phyloP scores from a whole-genome alignment of 2,888 invertebrate species.

The Steinernema scapterisci region DNA sequence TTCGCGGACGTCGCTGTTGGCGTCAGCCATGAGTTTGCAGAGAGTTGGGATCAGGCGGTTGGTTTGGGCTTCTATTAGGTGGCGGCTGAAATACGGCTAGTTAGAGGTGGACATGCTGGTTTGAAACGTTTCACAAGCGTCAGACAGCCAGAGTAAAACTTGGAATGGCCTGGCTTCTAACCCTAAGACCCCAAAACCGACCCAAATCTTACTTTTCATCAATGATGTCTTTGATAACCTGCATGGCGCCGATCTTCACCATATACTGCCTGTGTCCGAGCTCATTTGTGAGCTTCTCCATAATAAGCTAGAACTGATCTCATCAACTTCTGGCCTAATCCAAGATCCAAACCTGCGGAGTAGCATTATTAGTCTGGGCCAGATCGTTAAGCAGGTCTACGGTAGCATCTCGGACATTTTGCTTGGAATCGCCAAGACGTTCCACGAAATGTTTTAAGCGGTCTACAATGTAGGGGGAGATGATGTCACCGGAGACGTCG shows the following conservation, averaged over 20 bases:
- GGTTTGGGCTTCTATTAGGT: background rate
- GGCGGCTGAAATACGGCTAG: conserved; percentile 1
- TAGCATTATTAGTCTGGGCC: conserved; percentile 33
- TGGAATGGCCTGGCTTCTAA: background rate
- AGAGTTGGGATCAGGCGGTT: conserved; percentile 75
- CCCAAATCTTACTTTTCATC: conserved; percentile 78
- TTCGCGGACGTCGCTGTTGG: conserved; percentile 15
- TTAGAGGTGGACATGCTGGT: background rate
- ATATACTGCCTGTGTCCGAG: conserved; percentile 89
- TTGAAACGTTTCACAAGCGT: too few relatives aligned
- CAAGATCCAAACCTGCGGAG: conserved; percentile 42
- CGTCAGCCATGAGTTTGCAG: conserved; percentile 20
- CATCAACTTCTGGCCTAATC: too few relatives aligned
- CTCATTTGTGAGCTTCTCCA: conserved; percentile 77
- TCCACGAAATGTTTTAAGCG: conserved; percentile 39
- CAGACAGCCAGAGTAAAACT: too few relatives aligned
- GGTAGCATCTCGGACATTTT: conserved; percentile 36
- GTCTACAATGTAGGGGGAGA: conserved; percentile 43
- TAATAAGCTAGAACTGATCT: conserved; percentile 69
- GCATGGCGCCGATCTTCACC: conserved; percentile 84
- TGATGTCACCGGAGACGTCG: conserved; percentile 39
- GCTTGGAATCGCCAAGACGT: conserved; percentile 42
- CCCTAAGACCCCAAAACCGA: background rate
- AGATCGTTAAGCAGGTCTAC: conserved; percentile 36
- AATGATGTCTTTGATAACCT: conserved; percentile 82